A percentile compares a stretch with the other conserved stretches of the same genome.
phyloP scores from a whole-genome alignment of 2,797 vertebrate species.

The Perodicticus potto region DNA sequence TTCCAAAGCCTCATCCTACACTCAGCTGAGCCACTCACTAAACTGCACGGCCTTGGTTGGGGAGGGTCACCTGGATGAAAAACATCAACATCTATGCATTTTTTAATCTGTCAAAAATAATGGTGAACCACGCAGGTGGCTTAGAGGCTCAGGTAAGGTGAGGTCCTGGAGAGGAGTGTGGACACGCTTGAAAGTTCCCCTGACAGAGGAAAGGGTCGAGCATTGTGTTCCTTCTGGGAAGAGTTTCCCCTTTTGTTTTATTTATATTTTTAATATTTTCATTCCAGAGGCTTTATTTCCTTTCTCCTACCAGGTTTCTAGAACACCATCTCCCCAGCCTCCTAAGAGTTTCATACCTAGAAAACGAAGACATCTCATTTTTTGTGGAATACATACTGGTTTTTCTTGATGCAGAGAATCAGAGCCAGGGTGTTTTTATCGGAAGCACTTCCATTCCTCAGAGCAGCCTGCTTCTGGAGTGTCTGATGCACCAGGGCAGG shows the following conservation, averaged over 20 bases:
- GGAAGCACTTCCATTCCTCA: not conserved
- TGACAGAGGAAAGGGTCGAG: not conserved
- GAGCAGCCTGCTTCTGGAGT: too few species aligned
- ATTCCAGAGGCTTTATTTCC: not conserved
- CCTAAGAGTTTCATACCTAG: not conserved
- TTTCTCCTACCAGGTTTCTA: not conserved
- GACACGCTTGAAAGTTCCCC: not conserved
- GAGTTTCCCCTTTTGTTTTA: not conserved
- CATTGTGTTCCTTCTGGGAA: not conserved
- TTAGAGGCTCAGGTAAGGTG: not conserved
- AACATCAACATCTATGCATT: not conserved
- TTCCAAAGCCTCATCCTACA: not conserved
- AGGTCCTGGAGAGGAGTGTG: not conserved
- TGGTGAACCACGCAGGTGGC: not conserved
- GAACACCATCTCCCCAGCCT: not conserved
- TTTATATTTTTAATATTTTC: not conserved
- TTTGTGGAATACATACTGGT: not conserved
- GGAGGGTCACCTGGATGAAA: not conserved
- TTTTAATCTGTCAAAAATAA: not conserved
- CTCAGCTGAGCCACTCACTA: not conserved
- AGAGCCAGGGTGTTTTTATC: not conserved
- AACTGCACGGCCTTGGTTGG: not conserved
- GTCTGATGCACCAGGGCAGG: not conserved
- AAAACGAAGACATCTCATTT: not conserved
- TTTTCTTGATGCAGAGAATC: not conserved